These are phyloP conservation scores for Hyalella azteca DNA, from an alignment of 2,888 invertebrate genomes.

Conservation along the genomic window DNA sequence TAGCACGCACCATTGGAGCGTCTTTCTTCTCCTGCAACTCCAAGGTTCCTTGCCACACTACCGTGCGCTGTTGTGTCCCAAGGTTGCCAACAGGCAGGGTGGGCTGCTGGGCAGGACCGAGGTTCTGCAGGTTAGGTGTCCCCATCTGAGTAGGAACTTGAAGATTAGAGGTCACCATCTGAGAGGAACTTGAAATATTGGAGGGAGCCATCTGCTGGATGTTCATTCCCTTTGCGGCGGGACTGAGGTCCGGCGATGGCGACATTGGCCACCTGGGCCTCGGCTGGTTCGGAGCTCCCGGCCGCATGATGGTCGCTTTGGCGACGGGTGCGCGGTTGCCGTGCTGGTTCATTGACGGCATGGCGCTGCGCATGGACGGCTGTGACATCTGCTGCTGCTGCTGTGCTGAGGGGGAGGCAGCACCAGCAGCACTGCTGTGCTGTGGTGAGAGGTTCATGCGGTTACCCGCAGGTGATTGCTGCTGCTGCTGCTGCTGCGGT, in stretches of 20 bases:
- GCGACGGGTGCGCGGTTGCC: not conserved
- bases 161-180: not conserved
- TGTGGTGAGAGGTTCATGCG: constrained; percentile 22
- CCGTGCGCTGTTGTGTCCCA: not conserved
- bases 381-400: constrained; percentile 18
- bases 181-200: not conserved
- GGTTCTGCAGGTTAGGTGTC: not conserved
- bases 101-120: not conserved
- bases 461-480: not conserved
- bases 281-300: not conserved
- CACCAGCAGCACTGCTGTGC: not conserved
- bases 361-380: not conserved
- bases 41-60: constrained; percentile 24
- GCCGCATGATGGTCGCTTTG: not conserved
- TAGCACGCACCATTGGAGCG: not conserved
- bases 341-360: not conserved
- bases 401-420: not conserved
- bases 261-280: constrained; percentile 15
- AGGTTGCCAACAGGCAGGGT: not conserved
- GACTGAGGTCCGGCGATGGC: not conserved
- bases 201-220: not conserved
- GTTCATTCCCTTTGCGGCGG: constrained; percentile 4
- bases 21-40: constrained; percentile 35
- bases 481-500: not conserved
- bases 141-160: not conserved